Base-by-base conservation (phyloP, 2,113 vertebrate species). In the Scophthalmus maximus region DNA sequence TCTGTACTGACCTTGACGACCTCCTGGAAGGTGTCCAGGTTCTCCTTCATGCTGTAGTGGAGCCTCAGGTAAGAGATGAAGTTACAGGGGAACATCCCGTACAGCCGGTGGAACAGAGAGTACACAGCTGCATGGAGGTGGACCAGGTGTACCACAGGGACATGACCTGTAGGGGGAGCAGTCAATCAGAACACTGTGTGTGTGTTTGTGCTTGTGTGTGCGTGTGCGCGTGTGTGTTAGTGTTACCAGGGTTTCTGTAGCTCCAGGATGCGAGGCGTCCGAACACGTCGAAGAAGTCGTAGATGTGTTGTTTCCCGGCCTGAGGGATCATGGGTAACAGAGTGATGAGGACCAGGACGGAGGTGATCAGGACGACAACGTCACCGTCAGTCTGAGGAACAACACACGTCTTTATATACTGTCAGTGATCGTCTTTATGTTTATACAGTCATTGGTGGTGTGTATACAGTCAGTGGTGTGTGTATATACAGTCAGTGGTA, bases 11-110 rank as follows among this genome's bases (percentile, higher is more conserved):
- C 90, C 96, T 97, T 96, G 56, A 98, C 95, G 42, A 99, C 93
- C 87, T 97, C 95, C 87, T 97, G 95, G 87, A 99, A 99, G 18
- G 95, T 96, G 93, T 96, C 96, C 89, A 96, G 83, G 88, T 99
- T 98, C 94, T 99, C 98, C 93, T 98, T 98, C 97, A 98, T 97
- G 89, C 95, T 97, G 89, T 98, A 99, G 93, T 99, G 96, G 52
- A 96, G 95, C 20, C 97, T 94, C 69, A 99, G 94, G 91, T 99
- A 99, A 73, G 97, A 99, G 72, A 99, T 93, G 66, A 99, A 99
- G 94, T 96, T 99, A 87, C 98, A 98, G 40, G 98, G 97, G 87
- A 97, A 99, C 98, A 99, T 99, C 84, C 98, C 98, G 2, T 99
- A 99, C 17, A 99, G 96, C 38, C 97, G 96, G 82, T 99, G 98